These are phyloP conservation scores for Aplodontia rufa DNA, from an alignment of 2,113 vertebrate species.

Conservation along the genomic window DNA sequence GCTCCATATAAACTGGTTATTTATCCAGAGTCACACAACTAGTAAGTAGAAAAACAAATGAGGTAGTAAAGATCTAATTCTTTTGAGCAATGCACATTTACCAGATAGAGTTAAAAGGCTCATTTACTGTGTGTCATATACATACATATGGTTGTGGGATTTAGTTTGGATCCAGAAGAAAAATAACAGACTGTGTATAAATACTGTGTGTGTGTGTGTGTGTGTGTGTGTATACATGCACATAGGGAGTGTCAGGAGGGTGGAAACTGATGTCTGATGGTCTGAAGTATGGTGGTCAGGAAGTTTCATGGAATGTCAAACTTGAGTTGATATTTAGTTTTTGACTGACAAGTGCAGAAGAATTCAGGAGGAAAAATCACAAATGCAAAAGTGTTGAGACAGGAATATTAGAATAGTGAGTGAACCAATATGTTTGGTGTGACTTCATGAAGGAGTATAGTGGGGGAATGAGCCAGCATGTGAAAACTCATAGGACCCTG, in stretches of 20 bases:
- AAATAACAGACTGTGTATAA: neutral
- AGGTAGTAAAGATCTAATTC: neutral
- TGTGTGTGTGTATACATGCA: neutral
- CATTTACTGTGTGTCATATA: neutral
- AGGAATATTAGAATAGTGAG: neutral
- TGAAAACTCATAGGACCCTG: neutral
- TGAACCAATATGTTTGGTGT: neutral
- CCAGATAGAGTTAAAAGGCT: neutral
- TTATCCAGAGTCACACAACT: neutral
- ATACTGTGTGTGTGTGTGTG: neutral
- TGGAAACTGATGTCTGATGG: neutral
- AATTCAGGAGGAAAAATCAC: neutral
- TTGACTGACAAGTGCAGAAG: neutral
- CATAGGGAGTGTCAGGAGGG: neutral
- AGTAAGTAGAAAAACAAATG: neutral
- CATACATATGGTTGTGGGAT: neutral
- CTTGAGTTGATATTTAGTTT: neutral
- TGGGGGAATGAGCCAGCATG: neutral
- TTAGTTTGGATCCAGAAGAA: neutral
- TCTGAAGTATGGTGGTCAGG: neutral
- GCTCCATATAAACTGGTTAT: neutral
- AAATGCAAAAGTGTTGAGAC: neutral
- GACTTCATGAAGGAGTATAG: neutral
- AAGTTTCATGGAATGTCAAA: neutral
- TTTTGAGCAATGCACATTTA: neutral